Evolutionary conservation across 2,797 vertebrate genomes (phyloP), one percentile per base, ranked within the genome.

Genomic region (Chanos chanos): DNA sequence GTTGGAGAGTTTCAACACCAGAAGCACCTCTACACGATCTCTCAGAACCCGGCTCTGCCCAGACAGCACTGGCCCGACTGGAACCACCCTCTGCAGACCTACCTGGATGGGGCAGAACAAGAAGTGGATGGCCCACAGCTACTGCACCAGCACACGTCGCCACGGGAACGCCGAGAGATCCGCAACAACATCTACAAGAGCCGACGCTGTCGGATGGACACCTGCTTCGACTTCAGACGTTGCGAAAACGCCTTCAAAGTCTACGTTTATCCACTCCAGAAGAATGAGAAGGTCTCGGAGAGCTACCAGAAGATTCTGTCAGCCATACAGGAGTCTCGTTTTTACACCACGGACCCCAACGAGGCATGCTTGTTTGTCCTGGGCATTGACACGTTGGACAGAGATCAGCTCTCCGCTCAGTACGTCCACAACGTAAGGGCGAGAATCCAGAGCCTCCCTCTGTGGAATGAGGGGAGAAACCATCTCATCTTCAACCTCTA

Each of bases 401-500:
- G 90, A 66, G 90, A 91, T 77, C 88, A 83, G 73, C 88, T 92
- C 31, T 92, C 90, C 1, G 47, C 69, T 16, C 90, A 90, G 65
- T 92, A 85, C 3, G 76, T 89, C 37, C 88, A 90, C 65, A 87
- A 86, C 6, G 81, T 85, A 45, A 64, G 79, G 50, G 52, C 83
- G 15, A 84, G 87, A 3, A 87, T 92, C 70, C 89, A 90, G 70
- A 86, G 74, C 74, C 77, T 90, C 47, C 88, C 89, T 0, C 81
- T 81, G 5, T 91, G 90, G 90, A 89, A 86, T 27, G 87, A 90
- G 22, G 90, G 90, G 56, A 83, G 83, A 75, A 92, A 92, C 75
- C 89, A 91, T 78, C 83, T 92, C 47, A 85, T 92, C 24, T 92
- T 92, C 70, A 92, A 92, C 77, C 84, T 92, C 19, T 92, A 92